phyloP scores from a whole-genome alignment of 2,113 vertebrate species.

The Hipposideros armiger region DNA sequence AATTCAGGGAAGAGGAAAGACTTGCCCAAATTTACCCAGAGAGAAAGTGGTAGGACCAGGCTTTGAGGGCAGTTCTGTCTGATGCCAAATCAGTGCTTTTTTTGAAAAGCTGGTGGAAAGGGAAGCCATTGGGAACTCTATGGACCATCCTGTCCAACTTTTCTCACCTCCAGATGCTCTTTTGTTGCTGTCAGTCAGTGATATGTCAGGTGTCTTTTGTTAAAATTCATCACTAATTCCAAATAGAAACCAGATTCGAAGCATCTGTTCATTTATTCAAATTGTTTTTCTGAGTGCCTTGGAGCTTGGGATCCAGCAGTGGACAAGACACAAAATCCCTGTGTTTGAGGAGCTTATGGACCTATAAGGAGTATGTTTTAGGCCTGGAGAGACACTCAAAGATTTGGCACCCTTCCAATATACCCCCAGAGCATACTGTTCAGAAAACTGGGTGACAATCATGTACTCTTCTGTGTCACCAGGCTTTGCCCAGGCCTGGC shows the following conservation, averaged over 20 bases:
- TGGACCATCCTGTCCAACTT: not conserved
- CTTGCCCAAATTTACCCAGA: not conserved
- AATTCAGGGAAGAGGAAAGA: not conserved
- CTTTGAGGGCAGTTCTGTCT: not conserved
- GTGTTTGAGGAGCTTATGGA: not conserved
- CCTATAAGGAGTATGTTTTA: not conserved
- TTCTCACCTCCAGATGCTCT: not conserved
- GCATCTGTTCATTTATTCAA: not conserved
- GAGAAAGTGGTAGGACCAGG: not conserved
- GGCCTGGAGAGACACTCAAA: not conserved
- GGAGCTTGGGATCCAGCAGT: not conserved
- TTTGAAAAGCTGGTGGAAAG: not conserved
- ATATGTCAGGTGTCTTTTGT: not conserved
- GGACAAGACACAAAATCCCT: not conserved
- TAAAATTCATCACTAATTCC: slow-evolving; percentile 3
- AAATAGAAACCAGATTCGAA: not conserved
- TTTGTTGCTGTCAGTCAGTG: not conserved
- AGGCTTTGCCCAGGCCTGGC: not conserved
- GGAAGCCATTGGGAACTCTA: not conserved
- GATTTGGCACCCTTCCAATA: not conserved
- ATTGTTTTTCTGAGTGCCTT: not conserved
- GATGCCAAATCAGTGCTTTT: not conserved
- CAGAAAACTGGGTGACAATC: not conserved
- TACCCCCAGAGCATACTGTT: not conserved
- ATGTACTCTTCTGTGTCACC: not conserved